Percentiles rank a stretch among this genome's conserved stretches.
Conservation (phyloP, 2,888 invertebrate species). For the Hololepta plana region DNA sequence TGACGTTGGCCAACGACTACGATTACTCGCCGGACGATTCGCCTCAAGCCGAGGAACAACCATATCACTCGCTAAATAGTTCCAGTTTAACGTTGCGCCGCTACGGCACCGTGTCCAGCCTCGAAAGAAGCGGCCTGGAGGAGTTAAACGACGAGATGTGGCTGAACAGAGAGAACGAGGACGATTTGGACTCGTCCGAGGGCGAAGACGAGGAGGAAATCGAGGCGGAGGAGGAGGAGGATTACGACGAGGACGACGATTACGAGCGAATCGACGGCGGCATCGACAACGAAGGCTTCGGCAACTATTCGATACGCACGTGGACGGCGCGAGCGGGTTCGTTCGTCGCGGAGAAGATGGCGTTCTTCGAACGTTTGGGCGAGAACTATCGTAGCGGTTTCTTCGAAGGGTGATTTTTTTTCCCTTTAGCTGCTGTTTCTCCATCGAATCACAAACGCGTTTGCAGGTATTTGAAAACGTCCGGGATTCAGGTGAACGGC, state of each 20-base stretch:
- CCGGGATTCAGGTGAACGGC: slow-evolving; percentile 22
- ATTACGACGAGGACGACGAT: slow-evolving; percentile 12
- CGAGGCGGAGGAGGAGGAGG: slow-evolving; percentile 15
- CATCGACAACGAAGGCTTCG: slow-evolving; percentile 24
- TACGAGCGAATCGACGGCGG: slow-evolving; percentile 16
- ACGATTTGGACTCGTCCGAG: slow-evolving; percentile 13
- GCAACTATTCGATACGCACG: slow-evolving; percentile 27
- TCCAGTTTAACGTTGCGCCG: slow-evolving; percentile 29
- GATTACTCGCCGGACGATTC: slow-evolving; percentile 54
- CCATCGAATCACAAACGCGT: too few species aligned
- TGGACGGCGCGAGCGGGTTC: slow-evolving; percentile 70
- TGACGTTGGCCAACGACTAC: slow-evolving; percentile 23
- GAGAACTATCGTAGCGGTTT: slow-evolving; percentile 28
- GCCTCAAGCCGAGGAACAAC: slow-evolving; percentile 53
- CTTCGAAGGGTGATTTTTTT: slow-evolving; percentile 31
- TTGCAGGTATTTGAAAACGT: slow-evolving; percentile 40
- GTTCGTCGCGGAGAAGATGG: slow-evolving; percentile 68
- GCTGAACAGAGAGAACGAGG: too few species aligned
- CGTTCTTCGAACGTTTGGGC: slow-evolving; percentile 44
- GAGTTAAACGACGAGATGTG: slow-evolving; percentile 31
- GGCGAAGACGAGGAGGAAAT: slow-evolving; percentile 15
- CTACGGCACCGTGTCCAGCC: slow-evolving; percentile 55
- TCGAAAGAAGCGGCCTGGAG: slow-evolving; percentile 47
- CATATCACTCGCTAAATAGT: slow-evolving; percentile 51
- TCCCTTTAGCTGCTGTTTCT: too few species aligned